Conservation (phyloP, 2,113 vertebrate species). For the Petromus typicus region DNA sequence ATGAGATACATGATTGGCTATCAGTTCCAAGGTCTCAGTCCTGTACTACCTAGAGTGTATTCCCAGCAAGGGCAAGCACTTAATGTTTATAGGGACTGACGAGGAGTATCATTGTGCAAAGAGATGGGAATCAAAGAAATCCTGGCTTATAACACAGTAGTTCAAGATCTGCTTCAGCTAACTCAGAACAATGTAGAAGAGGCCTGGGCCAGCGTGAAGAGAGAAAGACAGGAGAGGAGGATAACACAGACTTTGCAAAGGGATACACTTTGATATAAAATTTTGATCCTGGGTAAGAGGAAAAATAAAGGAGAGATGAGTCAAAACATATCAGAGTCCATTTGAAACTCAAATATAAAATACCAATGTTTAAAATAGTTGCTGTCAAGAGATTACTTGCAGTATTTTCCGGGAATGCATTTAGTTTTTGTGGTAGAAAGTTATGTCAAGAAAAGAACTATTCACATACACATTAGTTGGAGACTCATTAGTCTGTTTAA, state of each 20-base stretch:
- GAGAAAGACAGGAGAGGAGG: neutral
- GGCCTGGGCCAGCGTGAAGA: neutral
- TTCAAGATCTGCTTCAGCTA: neutral
- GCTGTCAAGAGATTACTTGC: neutral
- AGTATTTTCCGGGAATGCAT: neutral
- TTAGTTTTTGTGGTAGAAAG: conserved; percentile 4
- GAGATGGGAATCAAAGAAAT: neutral
- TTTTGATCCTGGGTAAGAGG: neutral
- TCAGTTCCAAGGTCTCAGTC: neutral
- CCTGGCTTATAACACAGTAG: neutral
- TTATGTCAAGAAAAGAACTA: neutral
- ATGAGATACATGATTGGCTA: neutral
- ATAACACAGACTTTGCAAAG: neutral
- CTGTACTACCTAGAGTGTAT: neutral
- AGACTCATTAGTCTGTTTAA: conserved; percentile 40
- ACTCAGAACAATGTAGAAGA: neutral
- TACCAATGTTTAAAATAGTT: neutral
- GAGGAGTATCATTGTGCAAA: neutral
- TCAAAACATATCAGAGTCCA: conserved; percentile 37
- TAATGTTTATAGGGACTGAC: neutral
- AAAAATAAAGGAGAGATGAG: neutral
- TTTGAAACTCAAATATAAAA: neutral
- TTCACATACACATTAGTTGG: neutral
- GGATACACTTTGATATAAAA: neutral
- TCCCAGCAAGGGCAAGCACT: neutral